Base-by-base conservation (phyloP, 2,797 vertebrate species). In the Calcarius lapponicus region DNA sequence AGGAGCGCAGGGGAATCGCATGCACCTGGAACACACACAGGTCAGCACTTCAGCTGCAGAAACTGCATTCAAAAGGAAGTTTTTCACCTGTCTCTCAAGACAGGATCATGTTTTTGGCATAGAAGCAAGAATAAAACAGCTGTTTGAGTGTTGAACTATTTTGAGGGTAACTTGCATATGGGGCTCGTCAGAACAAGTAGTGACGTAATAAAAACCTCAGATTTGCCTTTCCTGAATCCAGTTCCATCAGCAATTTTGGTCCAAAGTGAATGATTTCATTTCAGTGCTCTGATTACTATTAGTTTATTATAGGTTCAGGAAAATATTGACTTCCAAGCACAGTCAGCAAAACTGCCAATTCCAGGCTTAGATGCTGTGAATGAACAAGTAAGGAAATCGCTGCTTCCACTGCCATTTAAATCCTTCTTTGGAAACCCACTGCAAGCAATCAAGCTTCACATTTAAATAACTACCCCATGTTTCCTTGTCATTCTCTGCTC, bases 1-100 rank as follows among this genome's bases (percentile, higher is more conserved):
- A 99, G 76, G 99, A 99, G 80, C 99, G 99, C 98, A 99, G 97
- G 5, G 99, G 99, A 95, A 99, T 99, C 95, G 99, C 99, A 8
- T 99, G 99, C 96, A 99, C 99, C 99, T 99, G 92, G 10, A 89
- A 82, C 9, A 9, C 6, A 80, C 2, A 80, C 34, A 69, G 21
- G 11, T 4, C 7, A 2, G 31, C 2, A 32, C 5, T 64, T 72
- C 16, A 81, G 3, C 84, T n/a, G 25, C 36, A n/a, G 11, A 4
- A 51, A 64, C 10, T 70, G 17, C 24, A 29, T 2, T 17, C 31
- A 36, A 1, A 17, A 34, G 14, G 9, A 43, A 43, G 34, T 22
- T 74, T 58, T 69, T 64, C 64, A 56, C 36, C 57, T 38, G 24
- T 25, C 9, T 58, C 72, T 56, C 38, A 50, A 47, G 17, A 7